Evolutionary conservation across 2,797 vertebrate species (phyloP).

Genomic region (Sylvilagus floridanus): DNA sequence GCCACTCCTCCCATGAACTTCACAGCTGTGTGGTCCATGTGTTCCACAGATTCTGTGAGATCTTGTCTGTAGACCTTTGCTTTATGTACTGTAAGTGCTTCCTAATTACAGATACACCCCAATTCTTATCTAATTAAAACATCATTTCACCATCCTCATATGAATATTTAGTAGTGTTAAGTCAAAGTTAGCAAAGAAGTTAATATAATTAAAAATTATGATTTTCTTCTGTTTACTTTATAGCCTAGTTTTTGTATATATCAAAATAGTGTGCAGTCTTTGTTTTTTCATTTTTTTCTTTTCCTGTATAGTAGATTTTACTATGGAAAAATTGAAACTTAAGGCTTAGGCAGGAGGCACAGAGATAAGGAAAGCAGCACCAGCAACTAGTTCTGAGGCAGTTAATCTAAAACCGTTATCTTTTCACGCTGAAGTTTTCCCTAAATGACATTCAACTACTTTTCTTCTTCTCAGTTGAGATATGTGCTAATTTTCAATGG

Average conservation of each 20-base stretch:
- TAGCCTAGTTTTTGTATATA: background rate
- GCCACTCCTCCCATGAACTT: background rate
- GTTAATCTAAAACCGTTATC: background rate
- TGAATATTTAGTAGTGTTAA: conserved; percentile 26
- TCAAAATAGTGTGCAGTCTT: background rate
- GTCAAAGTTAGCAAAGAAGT: conserved; percentile 39
- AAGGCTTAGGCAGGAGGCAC: background rate
- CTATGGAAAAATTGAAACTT: background rate
- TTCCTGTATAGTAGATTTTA: conserved; percentile 23
- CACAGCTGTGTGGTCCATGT: conserved; percentile 36
- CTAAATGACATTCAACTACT: background rate
- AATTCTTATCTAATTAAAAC: conserved; percentile 57
- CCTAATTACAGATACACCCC: conserved; percentile 62
- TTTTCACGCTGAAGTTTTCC: conserved; percentile 28
- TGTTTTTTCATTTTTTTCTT: background rate
- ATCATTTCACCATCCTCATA: conserved; percentile 15
- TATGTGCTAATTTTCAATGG: background rate
- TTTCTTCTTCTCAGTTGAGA: background rate
- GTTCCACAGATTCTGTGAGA: conserved; percentile 56
- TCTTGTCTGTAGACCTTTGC: conserved; percentile 49
- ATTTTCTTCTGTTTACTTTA: background rate
- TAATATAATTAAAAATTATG: conserved; percentile 40
- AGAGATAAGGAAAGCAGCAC: background rate
- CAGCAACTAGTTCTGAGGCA: background rate
- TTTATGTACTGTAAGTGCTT: conserved; percentile 51